phyloP scores from a whole-genome alignment of 2,113 vertebrate species.

The Bucco capensis region DNA sequence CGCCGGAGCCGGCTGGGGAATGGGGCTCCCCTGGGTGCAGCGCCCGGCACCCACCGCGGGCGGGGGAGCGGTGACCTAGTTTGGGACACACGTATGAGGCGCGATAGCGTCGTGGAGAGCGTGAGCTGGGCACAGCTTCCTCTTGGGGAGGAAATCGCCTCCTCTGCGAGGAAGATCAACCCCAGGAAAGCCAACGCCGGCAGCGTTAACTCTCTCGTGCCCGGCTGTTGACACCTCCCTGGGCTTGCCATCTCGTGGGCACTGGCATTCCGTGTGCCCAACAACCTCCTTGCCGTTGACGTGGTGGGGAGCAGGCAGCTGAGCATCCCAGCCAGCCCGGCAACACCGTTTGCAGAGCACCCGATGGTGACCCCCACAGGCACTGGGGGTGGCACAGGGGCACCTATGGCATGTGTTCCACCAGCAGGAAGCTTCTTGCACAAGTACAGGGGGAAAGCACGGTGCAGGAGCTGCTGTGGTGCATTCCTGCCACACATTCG shows the following conservation, averaged over 20 bases:
- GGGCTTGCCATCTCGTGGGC: too few relatives aligned
- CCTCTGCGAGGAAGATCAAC: constrained; percentile 12
- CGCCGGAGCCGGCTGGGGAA: background rate
- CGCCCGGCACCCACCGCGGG: background rate
- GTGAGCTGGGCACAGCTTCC: constrained; percentile 29
- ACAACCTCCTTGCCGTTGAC: fast-evolving
- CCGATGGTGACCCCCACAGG: fast-evolving
- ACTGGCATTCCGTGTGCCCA: fast-evolving
- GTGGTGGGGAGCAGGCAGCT: fast-evolving
- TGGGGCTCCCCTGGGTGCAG: background rate
- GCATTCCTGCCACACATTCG: background rate
- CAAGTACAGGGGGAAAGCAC: background rate
- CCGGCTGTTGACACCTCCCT: background rate
- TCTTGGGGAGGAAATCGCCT: constrained; percentile 44
- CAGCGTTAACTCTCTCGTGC: background rate
- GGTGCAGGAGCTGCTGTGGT: background rate
- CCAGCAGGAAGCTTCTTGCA: background rate
- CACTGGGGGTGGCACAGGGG: fast-evolving
- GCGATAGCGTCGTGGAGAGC: constrained; percentile 44
- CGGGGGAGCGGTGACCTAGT: constrained; percentile 28
- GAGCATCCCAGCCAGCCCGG: background rate
- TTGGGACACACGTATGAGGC: background rate
- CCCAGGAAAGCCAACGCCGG: background rate
- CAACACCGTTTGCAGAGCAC: background rate
- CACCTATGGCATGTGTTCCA: fast-evolving